Evolutionary conservation across 2,888 invertebrate species (phyloP).

Genomic region (Dione juno): DNA sequence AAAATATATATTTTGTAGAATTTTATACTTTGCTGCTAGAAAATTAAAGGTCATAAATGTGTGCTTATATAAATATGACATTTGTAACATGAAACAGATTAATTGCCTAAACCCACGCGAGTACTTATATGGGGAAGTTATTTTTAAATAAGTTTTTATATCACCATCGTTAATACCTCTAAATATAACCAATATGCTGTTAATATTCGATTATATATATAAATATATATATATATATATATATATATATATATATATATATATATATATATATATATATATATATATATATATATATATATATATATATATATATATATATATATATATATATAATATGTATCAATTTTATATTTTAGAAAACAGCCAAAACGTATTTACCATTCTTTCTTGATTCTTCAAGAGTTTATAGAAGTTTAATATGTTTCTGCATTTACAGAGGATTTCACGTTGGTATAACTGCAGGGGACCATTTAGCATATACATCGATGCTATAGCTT

Average conservation of each 20-base stretch:
- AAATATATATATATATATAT: neutral
- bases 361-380: too few relatives aligned
- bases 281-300: too few relatives aligned
- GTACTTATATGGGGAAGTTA: neutral
- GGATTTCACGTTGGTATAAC: too few relatives aligned
- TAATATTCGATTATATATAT: neutral
- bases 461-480: too few relatives aligned
- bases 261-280: too few relatives aligned
- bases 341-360: too few relatives aligned
- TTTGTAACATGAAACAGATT: constrained; percentile 18
- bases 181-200: neutral
- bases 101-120: constrained; percentile 3
- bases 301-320: too few relatives aligned
- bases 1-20: neutral
- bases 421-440: too few relatives aligned
- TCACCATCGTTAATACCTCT: neutral
- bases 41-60: neutral
- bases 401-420: too few relatives aligned
- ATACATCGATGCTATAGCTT: too few relatives aligned
- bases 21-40: neutral
- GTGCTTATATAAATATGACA: neutral
- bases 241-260: neutral
- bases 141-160: neutral
- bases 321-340: too few relatives aligned
- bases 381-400: too few relatives aligned